phyloP scores from a whole-genome alignment of 2,113 vertebrate genomes.

The Cisticola juncidis region DNA sequence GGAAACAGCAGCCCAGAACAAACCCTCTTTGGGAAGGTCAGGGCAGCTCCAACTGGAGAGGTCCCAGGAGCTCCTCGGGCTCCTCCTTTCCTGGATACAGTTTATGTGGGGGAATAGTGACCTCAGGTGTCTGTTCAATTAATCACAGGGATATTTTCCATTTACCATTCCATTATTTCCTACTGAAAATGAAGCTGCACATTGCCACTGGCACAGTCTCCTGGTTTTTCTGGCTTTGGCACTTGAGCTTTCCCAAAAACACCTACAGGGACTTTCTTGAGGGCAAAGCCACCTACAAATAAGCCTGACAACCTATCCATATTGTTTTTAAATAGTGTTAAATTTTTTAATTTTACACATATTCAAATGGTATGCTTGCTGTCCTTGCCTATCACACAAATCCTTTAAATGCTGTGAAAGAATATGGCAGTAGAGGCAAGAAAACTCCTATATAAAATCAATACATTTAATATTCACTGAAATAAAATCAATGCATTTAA shows the following conservation, averaged over 20 bases:
- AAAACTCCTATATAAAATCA: not conserved
- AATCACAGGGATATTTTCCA: not conserved
- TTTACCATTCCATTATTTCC: not conserved
- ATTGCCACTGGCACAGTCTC: not conserved
- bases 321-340: not conserved
- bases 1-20: not conserved
- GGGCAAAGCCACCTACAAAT: not conserved
- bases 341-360: fast-evolving
- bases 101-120: slow-evolving; percentile 34
- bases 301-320: not conserved
- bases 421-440: not conserved
- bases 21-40: not conserved
- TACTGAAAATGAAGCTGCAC: not conserved
- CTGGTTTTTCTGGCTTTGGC: not conserved
- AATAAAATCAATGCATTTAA: not conserved
- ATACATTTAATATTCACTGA: not conserved
- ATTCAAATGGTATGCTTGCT: not conserved
- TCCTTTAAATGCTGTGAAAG: not conserved
- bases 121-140: slow-evolving; percentile 42
- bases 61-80: not conserved
- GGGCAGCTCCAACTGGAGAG: not conserved
- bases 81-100: not conserved
- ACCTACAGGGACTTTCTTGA: not conserved
- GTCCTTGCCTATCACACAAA: not conserved
- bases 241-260: not conserved